phyloP scores from a whole-genome alignment of 2,113 vertebrate species.

The Elaphurus davidianus region DNA sequence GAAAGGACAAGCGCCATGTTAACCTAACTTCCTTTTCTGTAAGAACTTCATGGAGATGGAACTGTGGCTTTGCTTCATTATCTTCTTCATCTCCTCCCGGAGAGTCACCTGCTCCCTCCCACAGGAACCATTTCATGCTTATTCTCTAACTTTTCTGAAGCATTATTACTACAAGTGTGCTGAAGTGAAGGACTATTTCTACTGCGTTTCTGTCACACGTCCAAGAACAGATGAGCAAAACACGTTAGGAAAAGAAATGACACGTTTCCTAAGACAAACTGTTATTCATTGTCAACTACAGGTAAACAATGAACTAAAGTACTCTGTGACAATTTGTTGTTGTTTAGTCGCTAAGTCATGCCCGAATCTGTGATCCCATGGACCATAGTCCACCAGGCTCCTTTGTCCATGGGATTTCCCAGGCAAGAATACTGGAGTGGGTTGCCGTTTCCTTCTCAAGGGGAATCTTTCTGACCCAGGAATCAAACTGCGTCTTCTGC shows the following conservation, averaged over 20 bases:
- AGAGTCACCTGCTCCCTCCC: neutral
- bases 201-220: rapidly evolving
- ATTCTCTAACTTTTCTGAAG: neutral
- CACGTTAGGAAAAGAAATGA: neutral
- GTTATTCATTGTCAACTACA: neutral
- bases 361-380: neutral
- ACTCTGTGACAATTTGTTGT: neutral
- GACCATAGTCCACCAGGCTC: neutral
- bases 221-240: neutral
- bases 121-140: neutral
- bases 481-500: neutral
- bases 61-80: neutral
- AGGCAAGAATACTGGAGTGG: neutral
- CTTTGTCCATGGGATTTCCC: neutral
- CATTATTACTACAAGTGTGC: too few species aligned
- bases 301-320: neutral
- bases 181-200: neutral
- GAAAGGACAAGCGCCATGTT: neutral
- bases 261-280: neutral
- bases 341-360: neutral
- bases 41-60: neutral
- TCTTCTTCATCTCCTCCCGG: neutral
- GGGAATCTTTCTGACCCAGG: neutral
- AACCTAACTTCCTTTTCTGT: neutral
- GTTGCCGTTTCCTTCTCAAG: neutral